A percentile compares a stretch with the other conserved stretches of the same genome.
Evolutionary conservation across 1,140 invertebrate genomes (phyloP).

Genomic region (Lasioglossum albipes): DNA sequence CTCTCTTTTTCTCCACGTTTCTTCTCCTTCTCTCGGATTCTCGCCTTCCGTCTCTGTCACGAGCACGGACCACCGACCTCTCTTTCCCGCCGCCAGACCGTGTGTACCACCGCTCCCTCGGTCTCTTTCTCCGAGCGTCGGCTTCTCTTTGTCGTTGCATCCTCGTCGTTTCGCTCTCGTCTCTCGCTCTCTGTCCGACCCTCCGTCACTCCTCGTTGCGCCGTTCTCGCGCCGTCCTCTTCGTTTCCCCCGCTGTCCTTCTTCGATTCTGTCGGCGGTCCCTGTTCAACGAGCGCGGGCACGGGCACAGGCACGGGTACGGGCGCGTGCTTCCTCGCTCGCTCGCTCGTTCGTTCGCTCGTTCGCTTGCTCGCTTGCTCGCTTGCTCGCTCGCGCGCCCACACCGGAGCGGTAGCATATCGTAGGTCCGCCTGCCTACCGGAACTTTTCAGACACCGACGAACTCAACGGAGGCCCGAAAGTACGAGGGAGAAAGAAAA

Average conservation of each 20-base stretch:
- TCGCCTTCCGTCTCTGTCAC: slow-evolving; percentile 7
- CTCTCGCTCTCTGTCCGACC: neutral
- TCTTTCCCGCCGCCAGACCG: slow-evolving; percentile 16
- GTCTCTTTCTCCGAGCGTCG: slow-evolving; percentile 37
- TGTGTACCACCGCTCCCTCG: slow-evolving; percentile 47
- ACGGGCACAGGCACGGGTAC: too few species aligned
- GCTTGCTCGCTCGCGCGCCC: slow-evolving; percentile 27
- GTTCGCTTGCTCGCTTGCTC: too few species aligned
- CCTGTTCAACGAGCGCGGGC: slow-evolving; percentile 1
- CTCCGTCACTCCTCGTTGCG: slow-evolving; percentile 4
- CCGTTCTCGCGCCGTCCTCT: slow-evolving; percentile 31
- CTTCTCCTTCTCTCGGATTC: slow-evolving; percentile 38
- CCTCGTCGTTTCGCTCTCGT: slow-evolving; percentile 34
- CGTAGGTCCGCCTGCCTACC: slow-evolving; percentile 58
- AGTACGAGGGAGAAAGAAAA: slow-evolving; percentile 6
- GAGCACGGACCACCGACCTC: neutral
- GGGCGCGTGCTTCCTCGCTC: too few species aligned
- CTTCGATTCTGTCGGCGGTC: neutral
- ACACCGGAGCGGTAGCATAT: slow-evolving; percentile 61
- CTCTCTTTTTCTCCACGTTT: slow-evolving; percentile 62
- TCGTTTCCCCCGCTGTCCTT: slow-evolving; percentile 24
- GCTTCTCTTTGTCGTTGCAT: slow-evolving; percentile 43
- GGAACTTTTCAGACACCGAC: slow-evolving; percentile 61
- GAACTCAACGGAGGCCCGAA: slow-evolving; percentile 26
- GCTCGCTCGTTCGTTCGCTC: too few species aligned